phyloP scores from a whole-genome alignment of 2,113 vertebrate species.

The Podarcis muralis region DNA sequence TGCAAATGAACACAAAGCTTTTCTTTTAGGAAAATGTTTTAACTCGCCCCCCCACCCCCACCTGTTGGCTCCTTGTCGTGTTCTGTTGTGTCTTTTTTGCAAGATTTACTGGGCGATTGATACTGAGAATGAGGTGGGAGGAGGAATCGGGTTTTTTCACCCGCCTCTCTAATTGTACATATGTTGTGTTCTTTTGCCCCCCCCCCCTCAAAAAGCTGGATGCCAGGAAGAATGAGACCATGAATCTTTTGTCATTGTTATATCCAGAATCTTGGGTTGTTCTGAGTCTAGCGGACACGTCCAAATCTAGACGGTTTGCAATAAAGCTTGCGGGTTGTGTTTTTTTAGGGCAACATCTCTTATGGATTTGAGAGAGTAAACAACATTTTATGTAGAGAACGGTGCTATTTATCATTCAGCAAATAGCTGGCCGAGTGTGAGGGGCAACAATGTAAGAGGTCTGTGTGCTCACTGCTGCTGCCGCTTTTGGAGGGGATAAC shows the following conservation, averaged over 20 bases:
- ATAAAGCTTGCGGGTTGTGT: not conserved
- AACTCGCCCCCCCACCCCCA: conserved; percentile 47
- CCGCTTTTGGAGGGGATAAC: conserved; percentile 66
- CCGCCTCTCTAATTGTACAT: conserved; percentile 47
- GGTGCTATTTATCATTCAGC: conserved; percentile 66
- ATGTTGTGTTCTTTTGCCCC: conserved; percentile 4
- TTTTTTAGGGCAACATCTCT: not conserved
- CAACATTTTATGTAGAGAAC: conserved; percentile 66
- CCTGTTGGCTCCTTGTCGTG: conserved; percentile 77
- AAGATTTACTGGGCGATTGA: conserved; percentile 66
- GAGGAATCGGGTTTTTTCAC: conserved; percentile 45
- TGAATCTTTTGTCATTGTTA: conserved; percentile 56
- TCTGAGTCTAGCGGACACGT: conserved; percentile 38
- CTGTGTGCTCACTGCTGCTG: conserved; percentile 25
- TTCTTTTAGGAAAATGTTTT: not conserved
- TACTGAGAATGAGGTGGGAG: conserved; percentile 58
- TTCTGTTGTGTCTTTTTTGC: conserved; percentile 51
- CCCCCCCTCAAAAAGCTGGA: conserved; percentile 24
- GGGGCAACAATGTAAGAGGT: conserved; percentile 45
- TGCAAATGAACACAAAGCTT: conserved; percentile 57
- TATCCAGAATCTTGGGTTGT: conserved; percentile 40
- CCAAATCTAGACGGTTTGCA: conserved; percentile 47
- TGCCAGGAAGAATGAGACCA: conserved; percentile 48
- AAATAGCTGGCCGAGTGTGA: conserved; percentile 60
- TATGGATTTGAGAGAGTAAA: conserved; percentile 67